Evolutionary conservation across 2,888 invertebrate genomes (phyloP).

Genomic region (Tetrapedia diversipes): DNA sequence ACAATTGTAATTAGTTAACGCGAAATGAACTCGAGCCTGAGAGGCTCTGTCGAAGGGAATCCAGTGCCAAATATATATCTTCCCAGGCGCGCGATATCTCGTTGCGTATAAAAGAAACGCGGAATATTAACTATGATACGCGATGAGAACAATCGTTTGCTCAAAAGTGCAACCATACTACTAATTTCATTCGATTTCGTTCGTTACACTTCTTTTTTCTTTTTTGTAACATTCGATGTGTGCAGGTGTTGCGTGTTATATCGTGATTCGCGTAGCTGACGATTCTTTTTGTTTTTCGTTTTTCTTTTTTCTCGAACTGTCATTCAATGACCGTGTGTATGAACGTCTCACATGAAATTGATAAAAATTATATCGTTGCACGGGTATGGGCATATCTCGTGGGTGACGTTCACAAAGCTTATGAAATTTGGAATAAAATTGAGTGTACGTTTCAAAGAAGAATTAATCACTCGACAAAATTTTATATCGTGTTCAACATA

Average conservation of each 20-base stretch:
- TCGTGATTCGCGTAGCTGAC: constrained; percentile 23
- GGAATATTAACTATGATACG: constrained; percentile 53
- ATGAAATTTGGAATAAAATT: neutral
- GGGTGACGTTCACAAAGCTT: constrained; percentile 33
- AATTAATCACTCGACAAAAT: neutral
- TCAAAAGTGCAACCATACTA: constrained; percentile 69
- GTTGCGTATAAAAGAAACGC: constrained; percentile 40
- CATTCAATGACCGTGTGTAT: constrained; percentile 12
- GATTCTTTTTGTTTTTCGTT: too few relatives aligned
- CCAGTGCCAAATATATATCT: constrained; percentile 76
- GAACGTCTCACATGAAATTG: constrained; percentile 44
- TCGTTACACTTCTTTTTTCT: constrained; percentile 35
- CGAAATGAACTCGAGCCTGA: constrained; percentile 29
- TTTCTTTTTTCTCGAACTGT: neutral
- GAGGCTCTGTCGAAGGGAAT: constrained; percentile 50
- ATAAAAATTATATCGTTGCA: constrained; percentile 56
- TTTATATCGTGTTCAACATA: neutral
- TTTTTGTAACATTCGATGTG: constrained; percentile 47
- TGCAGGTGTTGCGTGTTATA: constrained; percentile 32
- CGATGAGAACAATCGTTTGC: constrained; percentile 68
- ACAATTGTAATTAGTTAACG: constrained; percentile 20
- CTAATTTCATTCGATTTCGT: constrained; percentile 47
- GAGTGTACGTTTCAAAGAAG: neutral
- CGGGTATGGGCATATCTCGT: constrained; percentile 51
- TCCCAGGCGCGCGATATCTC: constrained; percentile 60